Evolutionary conservation across 23 tunicate species (phyloP), one percentile per base, ranked within the genome.

Genomic region (Styela plicata): DNA sequence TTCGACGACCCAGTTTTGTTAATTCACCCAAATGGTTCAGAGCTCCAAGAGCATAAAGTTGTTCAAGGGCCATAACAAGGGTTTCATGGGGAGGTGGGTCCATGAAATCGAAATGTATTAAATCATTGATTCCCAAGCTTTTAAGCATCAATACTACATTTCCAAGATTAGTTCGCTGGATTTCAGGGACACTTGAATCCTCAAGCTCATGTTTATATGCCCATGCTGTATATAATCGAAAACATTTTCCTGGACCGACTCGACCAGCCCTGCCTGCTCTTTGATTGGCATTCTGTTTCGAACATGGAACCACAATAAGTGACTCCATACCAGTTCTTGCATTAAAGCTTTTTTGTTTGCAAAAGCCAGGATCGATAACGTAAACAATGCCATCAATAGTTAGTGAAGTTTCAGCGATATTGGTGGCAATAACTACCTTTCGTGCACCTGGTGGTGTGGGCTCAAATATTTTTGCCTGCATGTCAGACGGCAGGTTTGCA

Each of bases 301-400:
- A 94, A 61, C 95, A 89, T 3, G 98, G 98, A 13, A 89, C 95
- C 0, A 89, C 98, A 3, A 94, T 83, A 24, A 94, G 91, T n/a
- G 98, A 94, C 63, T 94, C 98, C 98, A 94, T 94, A 23, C 98
- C 98, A 1, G 95, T 94, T 44, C 95, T 35, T 24, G 98, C 98
- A 68, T 94, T 94, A 88, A 89, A 94, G 64, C 85, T 94, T 44
- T 94, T 94, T 80, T 94, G 98, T 32, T 94, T 94, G 30, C 94
- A 94, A 64, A 94, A 94, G 5, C 98, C 98, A 24, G 98, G 98
- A 82, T 94, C 98, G 22, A 94, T 94, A 32, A 94, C 98, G 71
- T 94, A 94, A 33, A 80, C 91, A 35, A 94, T 94, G 13, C 98
- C 98, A 73, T 94, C 98, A 22, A 94, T 94, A 7, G 98, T 94